Percentiles rank a stretch among this genome's conserved stretches.
These are phyloP conservation scores for Amiota communis DNA, from an alignment of 2,888 invertebrate genomes.

Conservation along the genomic window DNA sequence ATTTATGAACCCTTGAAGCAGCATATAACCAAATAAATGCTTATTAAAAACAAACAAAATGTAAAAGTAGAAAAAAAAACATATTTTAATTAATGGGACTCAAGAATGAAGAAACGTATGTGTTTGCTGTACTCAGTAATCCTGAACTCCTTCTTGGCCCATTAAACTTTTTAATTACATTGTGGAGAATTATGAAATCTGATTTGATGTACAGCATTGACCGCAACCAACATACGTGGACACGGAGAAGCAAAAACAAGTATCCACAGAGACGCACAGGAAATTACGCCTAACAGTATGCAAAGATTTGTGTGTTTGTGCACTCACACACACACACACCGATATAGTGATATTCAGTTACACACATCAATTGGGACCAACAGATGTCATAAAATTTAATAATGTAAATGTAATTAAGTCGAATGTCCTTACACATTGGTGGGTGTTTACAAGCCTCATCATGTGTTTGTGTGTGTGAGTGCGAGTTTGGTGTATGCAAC, in stretches of 20 bases:
- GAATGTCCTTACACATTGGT: slow-evolving; percentile 47
- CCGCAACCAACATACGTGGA: background rate
- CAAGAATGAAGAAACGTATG: background rate
- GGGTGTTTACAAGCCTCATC: background rate
- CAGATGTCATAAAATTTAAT: slow-evolving; percentile 69
- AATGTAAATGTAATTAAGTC: slow-evolving; percentile 70
- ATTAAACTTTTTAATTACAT: slow-evolving; percentile 28
- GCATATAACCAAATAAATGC: too few relatives aligned
- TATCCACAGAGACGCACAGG: background rate
- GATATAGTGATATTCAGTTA: too few relatives aligned
- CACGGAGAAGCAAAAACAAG: background rate
- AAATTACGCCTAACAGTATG: slow-evolving; percentile 21
- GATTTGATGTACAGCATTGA: slow-evolving; percentile 17
- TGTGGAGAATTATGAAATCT: slow-evolving; percentile 27
- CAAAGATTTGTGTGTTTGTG: background rate
- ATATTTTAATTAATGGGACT: slow-evolving; percentile 6
- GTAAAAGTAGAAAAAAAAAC: slow-evolving; percentile 5
- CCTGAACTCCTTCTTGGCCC: slow-evolving; percentile 6
- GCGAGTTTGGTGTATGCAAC: background rate
- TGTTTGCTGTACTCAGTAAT: background rate
- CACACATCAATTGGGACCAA: slow-evolving; percentile 41
- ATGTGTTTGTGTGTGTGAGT: slow-evolving; percentile 1
- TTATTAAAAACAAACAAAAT: background rate
- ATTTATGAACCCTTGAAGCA: slow-evolving; percentile 15
- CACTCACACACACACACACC: background rate